Base-by-base conservation (phyloP, 2,797 vertebrate species). In the Ctenochaetus hawaiiensis region DNA sequence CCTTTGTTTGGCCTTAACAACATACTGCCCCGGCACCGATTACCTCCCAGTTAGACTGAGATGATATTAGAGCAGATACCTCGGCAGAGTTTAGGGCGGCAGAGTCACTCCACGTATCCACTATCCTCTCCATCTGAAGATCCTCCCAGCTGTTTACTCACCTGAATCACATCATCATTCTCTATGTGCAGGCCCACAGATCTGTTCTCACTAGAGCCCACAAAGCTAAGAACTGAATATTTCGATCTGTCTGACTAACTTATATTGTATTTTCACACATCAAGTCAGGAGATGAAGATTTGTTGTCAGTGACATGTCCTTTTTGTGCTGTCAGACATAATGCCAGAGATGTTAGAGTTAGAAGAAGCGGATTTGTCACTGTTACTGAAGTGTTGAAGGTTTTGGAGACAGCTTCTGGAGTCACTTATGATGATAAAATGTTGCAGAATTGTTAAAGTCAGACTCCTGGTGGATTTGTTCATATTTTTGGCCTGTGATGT, bases 1-100 rank as follows among this genome's bases (percentile, higher is more conserved):
- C 78, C 67, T 85, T 89, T 89, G 71, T 84, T 70, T 60, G 39
- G 66, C 52, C 11, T 75, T 57, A 71, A 83, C 44, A 62, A 62
- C 79, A 58, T 66, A 45, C 72, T 10, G 59, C 65, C 52, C 48
- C 5, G 13, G 30, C 63, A 39, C 16, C 5, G 2, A 72, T 48
- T 18, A 37, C 56, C 67, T 60, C 61, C 56, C 61, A 57, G 68
- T 75, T 51, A 57, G 54, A 72, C 17, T n/a, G 1, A 60, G 47
- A 45, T 47, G 39, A 72, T 70, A 75, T 82, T 68, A 68, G 63
- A 82, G 70, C 57, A 14, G 65, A 71, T 57, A 30, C 65, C 67
- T 58, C 10, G 0, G 20, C 11, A 26, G 43, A 58, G 61, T 59
- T 66, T 30, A 63, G 68, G 47, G 26, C 5, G 6, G 14, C 34